These are phyloP conservation scores for Ophion slaviceki DNA, from an alignment of 2,888 invertebrate genomes.

Conservation along the genomic window DNA sequence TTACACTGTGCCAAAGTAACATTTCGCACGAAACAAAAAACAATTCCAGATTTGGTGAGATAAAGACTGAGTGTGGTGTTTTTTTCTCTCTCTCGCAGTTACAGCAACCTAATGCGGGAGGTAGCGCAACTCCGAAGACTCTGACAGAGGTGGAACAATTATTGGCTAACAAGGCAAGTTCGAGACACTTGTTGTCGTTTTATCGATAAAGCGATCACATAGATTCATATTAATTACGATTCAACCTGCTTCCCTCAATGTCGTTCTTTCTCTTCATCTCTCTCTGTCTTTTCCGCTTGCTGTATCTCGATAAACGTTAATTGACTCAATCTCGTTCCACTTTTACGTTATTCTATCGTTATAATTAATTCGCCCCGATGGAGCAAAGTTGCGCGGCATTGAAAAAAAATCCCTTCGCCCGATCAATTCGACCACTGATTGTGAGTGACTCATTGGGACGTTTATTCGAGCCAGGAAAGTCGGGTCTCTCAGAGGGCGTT, in stretches of 20 bases:
- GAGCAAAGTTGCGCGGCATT: conserved; percentile 9
- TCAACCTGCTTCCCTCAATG: conserved; percentile 40
- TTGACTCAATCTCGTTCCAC: conserved; percentile 48
- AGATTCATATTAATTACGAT: conserved; percentile 42
- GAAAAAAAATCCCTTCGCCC: conserved; percentile 38
- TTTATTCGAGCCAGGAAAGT: conserved; percentile 20
- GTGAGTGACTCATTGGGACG: conserved; percentile 59
- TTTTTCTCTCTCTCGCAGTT: conserved; percentile 72
- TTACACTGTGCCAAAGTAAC: not conserved
- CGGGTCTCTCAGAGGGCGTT: conserved; percentile 31
- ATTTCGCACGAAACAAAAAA: not conserved
- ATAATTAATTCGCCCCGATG: conserved; percentile 46
- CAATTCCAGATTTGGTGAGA: not conserved
- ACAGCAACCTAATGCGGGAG: conserved; percentile 69
- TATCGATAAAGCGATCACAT: conserved; percentile 39
- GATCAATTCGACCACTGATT: conserved; percentile 10
- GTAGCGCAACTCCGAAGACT: conserved; percentile 76
- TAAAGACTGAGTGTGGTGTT: not conserved
- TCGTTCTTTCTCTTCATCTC: conserved; percentile 1
- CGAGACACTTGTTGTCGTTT: conserved; percentile 40
- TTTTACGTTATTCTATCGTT: conserved; percentile 18
- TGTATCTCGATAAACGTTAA: conserved; percentile 34
- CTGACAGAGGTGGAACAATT: conserved; percentile 80
- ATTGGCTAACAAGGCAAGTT: conserved; percentile 80
- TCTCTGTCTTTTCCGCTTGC: conserved; percentile 5